Percentiles rank a stretch among this genome's conserved stretches.
phyloP scores from a whole-genome alignment of 2,888 invertebrate species.

The Sphinx pinastri region DNA sequence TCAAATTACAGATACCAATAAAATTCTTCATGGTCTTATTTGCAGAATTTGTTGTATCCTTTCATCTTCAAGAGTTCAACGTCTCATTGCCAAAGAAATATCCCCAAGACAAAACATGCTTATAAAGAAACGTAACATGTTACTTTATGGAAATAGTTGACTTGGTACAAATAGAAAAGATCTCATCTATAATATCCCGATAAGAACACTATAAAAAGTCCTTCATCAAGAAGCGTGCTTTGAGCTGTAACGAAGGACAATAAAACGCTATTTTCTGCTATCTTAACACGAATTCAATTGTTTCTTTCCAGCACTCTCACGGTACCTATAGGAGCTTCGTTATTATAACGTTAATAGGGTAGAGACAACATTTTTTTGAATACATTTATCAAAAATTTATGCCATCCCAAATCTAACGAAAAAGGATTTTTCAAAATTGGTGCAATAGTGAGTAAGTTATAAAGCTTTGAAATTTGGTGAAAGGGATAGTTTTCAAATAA shows the following conservation, averaged over 20 bases:
- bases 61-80: background rate
- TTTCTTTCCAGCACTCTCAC: background rate
- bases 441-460: no score
- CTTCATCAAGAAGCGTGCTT: background rate
- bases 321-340: no score
- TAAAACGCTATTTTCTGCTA: slow-evolving; percentile 4
- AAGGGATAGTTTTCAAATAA: no score
- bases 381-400: no score
- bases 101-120: background rate
- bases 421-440: no score
- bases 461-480: no score
- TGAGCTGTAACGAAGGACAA: background rate
- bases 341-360: no score
- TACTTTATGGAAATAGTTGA: background rate
- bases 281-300: background rate
- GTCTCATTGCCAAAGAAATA: background rate
- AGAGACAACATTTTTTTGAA: no score
- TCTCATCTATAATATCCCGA: slow-evolving; percentile 6
- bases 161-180: slow-evolving; percentile 1
- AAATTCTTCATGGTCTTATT: no score
- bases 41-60: no score
- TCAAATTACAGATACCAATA: no score
- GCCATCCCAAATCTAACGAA: no score
- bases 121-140: background rate
- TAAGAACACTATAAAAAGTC: slow-evolving; percentile 6